Evolutionary conservation across 37 sponge, comb jelly and placozoan species (phyloP).

Genomic region (Theonella swinhoei): DNA sequence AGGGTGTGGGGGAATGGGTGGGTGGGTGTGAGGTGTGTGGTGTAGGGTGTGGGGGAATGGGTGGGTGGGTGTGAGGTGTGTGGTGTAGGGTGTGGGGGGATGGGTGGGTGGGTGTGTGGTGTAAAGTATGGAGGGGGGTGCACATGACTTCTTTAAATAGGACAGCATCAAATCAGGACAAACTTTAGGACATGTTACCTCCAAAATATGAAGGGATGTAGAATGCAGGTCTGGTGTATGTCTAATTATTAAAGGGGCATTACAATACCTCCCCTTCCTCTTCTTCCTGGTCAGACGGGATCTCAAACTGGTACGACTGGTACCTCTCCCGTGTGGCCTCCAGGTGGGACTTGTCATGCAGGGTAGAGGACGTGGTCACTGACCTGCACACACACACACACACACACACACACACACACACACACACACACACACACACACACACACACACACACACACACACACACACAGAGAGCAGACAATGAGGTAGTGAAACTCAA

Average conservation of each 20-base stretch:
- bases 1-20: background rate
- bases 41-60: background rate
- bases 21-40: background rate
- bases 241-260: too few relatives aligned
- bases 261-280: background rate
- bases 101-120: too few relatives aligned
- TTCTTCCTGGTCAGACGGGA: background rate
- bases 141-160: too few relatives aligned
- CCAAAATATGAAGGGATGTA: too few relatives aligned
- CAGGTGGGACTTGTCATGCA: constrained; percentile 56
- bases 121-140: too few relatives aligned
- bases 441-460: too few relatives aligned
- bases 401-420: background rate
- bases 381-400: background rate
- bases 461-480: too few relatives aligned
- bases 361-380: background rate
- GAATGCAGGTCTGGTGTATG: too few relatives aligned
- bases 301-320: constrained; percentile 20
- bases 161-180: too few relatives aligned
- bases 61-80: background rate
- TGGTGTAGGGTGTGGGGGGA: too few relatives aligned
- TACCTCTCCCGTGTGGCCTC: constrained; percentile 24
- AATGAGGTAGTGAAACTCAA: background rate
- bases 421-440: background rate
- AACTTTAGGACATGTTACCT: too few relatives aligned